A percentile compares a stretch with the other conserved stretches of the same genome.
phyloP scores from a whole-genome alignment of 2,113 vertebrate species.

The Poecilia latipinna region DNA sequence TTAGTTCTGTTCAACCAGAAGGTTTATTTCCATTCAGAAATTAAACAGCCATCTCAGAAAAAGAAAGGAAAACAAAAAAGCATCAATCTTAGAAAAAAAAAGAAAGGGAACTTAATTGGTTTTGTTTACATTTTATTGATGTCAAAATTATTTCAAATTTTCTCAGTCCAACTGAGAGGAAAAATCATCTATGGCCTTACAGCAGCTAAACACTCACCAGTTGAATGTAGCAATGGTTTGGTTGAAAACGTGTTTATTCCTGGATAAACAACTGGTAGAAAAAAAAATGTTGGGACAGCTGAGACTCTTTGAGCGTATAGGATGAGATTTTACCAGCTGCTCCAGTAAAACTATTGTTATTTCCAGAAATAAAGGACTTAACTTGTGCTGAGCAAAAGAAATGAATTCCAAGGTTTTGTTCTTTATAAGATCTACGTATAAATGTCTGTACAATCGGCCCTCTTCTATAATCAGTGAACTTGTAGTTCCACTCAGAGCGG shows the following conservation, averaged over 20 bases:
- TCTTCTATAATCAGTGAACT: too few relatives aligned
- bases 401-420: too few relatives aligned
- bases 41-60: not conserved
- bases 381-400: too few relatives aligned
- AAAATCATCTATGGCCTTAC: not conserved
- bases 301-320: slow-evolving; percentile 48
- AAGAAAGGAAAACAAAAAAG: not conserved
- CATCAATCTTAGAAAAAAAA: not conserved
- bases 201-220: not conserved
- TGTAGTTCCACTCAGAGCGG: too few relatives aligned
- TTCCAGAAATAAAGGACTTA: too few relatives aligned
- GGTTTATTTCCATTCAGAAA: not conserved
- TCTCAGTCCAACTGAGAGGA: too few relatives aligned
- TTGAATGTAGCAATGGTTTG: too few relatives aligned
- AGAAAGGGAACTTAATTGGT: not conserved
- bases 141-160: too few relatives aligned
- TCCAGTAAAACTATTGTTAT: slow-evolving; percentile 31
- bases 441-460: too few relatives aligned
- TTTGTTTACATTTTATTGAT: not conserved
- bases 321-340: slow-evolving; percentile 81
- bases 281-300: slow-evolving; percentile 54
- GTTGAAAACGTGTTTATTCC: too few relatives aligned
- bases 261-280: slow-evolving; percentile 9
- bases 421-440: too few relatives aligned
- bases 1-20: too few relatives aligned